These are phyloP conservation scores for Calameuta filiformis DNA, from an alignment of 2,888 invertebrate genomes.

Conservation along the genomic window DNA sequence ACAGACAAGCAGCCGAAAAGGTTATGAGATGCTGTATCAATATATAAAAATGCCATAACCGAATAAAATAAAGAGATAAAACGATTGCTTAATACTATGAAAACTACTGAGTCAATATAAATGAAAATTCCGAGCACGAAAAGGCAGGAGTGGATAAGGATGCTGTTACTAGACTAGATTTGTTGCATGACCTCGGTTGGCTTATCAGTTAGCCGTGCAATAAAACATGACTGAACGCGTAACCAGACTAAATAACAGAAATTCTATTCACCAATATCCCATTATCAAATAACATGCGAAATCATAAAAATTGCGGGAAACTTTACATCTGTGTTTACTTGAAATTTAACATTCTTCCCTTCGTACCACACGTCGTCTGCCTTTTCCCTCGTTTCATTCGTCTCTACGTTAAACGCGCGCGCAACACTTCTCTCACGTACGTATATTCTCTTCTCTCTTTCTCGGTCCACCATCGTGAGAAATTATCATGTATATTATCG, in stretches of 20 bases:
- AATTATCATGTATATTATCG: background rate
- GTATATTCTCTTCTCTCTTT: background rate
- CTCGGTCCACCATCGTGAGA: background rate
- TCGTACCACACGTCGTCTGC: background rate
- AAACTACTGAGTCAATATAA: background rate
- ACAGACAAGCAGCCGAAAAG: background rate
- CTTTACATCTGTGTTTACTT: background rate
- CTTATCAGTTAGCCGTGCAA: background rate
- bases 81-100: background rate
- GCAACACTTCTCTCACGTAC: background rate
- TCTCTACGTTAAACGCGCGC: background rate
- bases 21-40: background rate
- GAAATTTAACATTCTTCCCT: background rate
- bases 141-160: background rate
- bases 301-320: background rate
- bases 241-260: background rate
- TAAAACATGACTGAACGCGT: background rate
- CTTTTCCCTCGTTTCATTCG: background rate
- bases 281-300: background rate
- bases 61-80: background rate
- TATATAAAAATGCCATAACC: background rate
- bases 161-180: background rate
- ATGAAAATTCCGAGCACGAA: background rate
- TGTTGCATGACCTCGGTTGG: background rate
- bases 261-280: background rate